Percentiles rank a stretch among this genome's conserved stretches.
phyloP scores from a whole-genome alignment of 2,113 vertebrate genomes.

The Corythornis cristatus region DNA sequence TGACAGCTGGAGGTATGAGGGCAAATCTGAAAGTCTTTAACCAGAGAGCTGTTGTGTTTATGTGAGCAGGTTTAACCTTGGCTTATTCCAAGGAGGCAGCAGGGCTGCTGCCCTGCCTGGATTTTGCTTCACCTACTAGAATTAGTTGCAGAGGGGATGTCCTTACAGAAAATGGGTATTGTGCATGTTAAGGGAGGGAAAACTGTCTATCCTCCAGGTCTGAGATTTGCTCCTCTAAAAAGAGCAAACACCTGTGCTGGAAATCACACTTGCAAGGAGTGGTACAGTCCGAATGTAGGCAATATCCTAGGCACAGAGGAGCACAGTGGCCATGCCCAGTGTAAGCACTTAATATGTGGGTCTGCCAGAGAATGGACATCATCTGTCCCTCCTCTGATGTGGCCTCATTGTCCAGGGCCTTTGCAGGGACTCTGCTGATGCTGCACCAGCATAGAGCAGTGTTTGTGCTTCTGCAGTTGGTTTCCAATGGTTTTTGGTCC shows the following conservation, averaged over 20 bases:
- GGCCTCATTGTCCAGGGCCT: background rate
- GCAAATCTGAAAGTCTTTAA: background rate
- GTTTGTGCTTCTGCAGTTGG: background rate
- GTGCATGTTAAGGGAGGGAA: background rate
- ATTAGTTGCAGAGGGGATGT: background rate
- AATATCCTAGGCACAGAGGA: background rate
- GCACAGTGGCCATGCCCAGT: background rate
- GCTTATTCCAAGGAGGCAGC: background rate
- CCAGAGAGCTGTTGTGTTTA: background rate
- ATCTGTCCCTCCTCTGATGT: rapidly evolving
- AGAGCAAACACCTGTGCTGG: background rate
- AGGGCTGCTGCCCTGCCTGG: background rate
- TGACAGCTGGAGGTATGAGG: background rate
- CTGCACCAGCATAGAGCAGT: background rate
- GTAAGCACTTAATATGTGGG: rapidly evolving
- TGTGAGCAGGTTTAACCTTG: background rate
- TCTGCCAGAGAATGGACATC: background rate
- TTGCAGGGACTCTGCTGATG: background rate
- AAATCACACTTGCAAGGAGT: background rate
- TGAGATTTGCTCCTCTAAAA: background rate
- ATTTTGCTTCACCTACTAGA: background rate
- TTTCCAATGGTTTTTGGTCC: background rate
- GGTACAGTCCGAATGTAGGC: background rate
- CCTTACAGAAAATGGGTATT: background rate
- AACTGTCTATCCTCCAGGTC: background rate